Conservation (phyloP, 2,113 vertebrate genomes). For the Chaetorhynchus papuensis region DNA sequence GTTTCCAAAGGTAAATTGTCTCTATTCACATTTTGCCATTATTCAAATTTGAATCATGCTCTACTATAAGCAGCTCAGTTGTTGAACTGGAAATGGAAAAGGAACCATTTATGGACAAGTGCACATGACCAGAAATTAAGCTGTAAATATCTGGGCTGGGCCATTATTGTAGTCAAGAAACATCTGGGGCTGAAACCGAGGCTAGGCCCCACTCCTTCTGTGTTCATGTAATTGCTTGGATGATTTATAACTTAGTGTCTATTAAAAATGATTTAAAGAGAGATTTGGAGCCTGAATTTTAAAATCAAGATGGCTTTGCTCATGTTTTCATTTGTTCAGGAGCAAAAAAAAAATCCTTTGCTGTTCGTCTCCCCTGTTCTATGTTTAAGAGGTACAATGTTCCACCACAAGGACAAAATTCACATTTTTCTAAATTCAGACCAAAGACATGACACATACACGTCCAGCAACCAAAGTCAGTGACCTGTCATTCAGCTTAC, state of each 20-base stretch:
- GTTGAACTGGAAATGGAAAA: constrained; percentile 69
- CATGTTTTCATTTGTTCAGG: constrained; percentile 52
- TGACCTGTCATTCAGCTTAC: neutral
- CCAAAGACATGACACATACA: neutral
- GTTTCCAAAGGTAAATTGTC: constrained; percentile 61
- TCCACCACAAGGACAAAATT: constrained; percentile 46
- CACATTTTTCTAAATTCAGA: constrained; percentile 16
- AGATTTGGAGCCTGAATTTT: constrained; percentile 65
- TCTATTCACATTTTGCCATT: constrained; percentile 50
- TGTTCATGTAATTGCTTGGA: constrained; percentile 74
- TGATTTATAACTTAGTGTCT: constrained; percentile 75
- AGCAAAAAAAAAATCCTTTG: neutral
- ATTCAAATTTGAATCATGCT: constrained; percentile 59
- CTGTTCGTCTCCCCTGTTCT: neutral
- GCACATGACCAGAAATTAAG: constrained; percentile 77
- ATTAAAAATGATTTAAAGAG: constrained; percentile 73
- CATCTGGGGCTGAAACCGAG: constrained; percentile 72
- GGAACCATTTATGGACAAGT: constrained; percentile 73
- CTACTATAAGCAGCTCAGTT: constrained; percentile 57
- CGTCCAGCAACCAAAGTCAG: neutral
- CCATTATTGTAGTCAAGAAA: constrained; percentile 74
- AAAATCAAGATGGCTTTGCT: constrained; percentile 61
- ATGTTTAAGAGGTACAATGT: neutral
- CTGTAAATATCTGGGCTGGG: constrained; percentile 77
- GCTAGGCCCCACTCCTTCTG: constrained; percentile 58